phyloP scores from a whole-genome alignment of 2,888 invertebrate genomes.

The Dysmachus trigonus region DNA sequence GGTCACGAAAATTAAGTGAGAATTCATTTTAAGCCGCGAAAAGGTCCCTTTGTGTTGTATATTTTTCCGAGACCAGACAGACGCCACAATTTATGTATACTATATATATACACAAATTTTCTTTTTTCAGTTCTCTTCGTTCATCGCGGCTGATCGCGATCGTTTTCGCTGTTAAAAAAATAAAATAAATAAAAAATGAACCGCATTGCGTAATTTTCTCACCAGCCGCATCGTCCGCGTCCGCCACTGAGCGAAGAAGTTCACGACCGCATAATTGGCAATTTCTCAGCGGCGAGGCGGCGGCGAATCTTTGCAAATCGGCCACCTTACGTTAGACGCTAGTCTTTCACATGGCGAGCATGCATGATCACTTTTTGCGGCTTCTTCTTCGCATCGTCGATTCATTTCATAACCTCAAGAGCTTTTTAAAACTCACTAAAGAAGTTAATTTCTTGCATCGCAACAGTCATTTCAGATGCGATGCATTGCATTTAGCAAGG shows the following conservation, averaged over 20 bases:
- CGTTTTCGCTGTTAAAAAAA: too few species aligned
- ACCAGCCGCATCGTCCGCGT: background rate
- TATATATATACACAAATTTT: too few species aligned
- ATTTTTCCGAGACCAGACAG: background rate
- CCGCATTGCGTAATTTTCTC: constrained; percentile 6
- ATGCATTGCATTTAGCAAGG: background rate
- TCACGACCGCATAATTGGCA: background rate
- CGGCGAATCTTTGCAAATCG: background rate
- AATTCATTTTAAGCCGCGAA: background rate
- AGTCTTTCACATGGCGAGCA: background rate
- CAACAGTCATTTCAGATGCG: background rate
- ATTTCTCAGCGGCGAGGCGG: background rate
- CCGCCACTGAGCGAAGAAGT: background rate
- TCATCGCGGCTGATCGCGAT: background rate
- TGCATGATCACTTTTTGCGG: background rate
- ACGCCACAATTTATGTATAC: background rate
- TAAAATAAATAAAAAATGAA: too few species aligned
- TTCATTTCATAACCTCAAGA: background rate
- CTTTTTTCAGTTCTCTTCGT: background rate
- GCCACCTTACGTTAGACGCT: background rate
- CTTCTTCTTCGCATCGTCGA: background rate
- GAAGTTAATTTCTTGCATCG: background rate
- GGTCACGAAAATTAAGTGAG: background rate
- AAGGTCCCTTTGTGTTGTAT: background rate
- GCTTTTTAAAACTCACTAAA: background rate